Conservation (phyloP, 2,113 vertebrate species). For the Xyrauchen texanus region DNA sequence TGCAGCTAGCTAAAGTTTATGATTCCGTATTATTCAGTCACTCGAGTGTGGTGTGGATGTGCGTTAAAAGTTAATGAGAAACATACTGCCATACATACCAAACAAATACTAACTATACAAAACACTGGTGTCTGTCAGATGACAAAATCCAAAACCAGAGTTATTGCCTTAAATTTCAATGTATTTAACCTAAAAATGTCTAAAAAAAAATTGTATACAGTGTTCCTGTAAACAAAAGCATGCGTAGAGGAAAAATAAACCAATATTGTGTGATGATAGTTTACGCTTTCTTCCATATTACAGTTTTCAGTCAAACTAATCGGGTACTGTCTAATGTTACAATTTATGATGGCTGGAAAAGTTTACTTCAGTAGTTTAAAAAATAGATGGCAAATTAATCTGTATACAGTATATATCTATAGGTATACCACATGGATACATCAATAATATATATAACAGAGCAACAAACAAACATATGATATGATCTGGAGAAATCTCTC, state of each 20-base stretch:
- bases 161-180: conserved; percentile 77
- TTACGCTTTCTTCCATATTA: conserved; percentile 49
- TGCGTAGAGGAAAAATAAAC: conserved; percentile 58
- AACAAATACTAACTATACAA: conserved; percentile 61
- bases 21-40: conserved; percentile 25
- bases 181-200: conserved; percentile 59
- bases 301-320: conserved; percentile 1
- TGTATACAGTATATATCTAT: conserved; percentile 48
- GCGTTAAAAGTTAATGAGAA: not conserved
- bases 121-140: conserved; percentile 45
- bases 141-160: conserved; percentile 60
- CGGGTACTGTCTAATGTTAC: conserved; percentile 42
- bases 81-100: not conserved
- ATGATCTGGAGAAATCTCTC: conserved; percentile 73
- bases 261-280: conserved; percentile 32
- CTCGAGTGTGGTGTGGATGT: conserved; percentile 1
- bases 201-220: conserved; percentile 58
- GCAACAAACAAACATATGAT: conserved; percentile 60
- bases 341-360: conserved; percentile 41
- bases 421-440: conserved; percentile 59
- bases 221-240: conserved; percentile 63
- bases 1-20: not conserved
- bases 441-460: conserved; percentile 5
- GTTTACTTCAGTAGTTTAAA: conserved; percentile 40
- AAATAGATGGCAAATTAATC: conserved; percentile 58